A percentile compares a stretch with the other conserved stretches of the same genome.
phyloP scores from a whole-genome alignment of 1,140 invertebrate species.

The Drosophila aff. region DNA sequence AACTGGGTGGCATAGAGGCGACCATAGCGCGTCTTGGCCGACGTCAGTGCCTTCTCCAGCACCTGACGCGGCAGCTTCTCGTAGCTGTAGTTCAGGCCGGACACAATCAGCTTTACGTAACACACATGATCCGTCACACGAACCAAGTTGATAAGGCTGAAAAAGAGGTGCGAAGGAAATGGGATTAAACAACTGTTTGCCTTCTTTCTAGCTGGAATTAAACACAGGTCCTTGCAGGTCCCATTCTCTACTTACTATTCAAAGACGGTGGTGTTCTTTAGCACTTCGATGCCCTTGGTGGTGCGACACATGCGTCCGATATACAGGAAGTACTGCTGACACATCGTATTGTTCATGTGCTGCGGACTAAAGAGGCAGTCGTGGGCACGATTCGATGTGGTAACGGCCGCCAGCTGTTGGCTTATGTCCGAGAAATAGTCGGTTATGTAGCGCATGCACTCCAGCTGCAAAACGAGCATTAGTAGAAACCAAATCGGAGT shows the following conservation, averaged over 20 bases:
- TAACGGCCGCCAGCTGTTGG: conserved; percentile 90
- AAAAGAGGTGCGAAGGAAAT: not conserved
- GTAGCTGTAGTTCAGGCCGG: conserved; percentile 93
- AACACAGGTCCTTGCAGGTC: too few relatives aligned
- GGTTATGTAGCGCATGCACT: conserved; percentile 88
- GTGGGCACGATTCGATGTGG: conserved; percentile 90
- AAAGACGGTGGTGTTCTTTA: conserved; percentile 92
- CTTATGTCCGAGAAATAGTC: conserved; percentile 94
- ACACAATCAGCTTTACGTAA: conserved; percentile 96
- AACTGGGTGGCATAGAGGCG: conserved; percentile 96
- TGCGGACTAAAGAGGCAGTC: conserved; percentile 95
- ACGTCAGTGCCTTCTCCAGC: conserved; percentile 88
- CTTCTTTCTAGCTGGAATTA: too few relatives aligned
- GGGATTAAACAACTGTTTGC: not conserved
- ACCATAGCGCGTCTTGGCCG: conserved; percentile 88
- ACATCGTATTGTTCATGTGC: conserved; percentile 94
- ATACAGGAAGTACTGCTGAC: conserved; percentile 97
- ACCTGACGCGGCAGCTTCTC: conserved; percentile 91
- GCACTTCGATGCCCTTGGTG: conserved; percentile 89
- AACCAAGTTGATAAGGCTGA: conserved; percentile 91
- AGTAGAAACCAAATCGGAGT: conserved; percentile 60
- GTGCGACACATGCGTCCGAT: conserved; percentile 93
- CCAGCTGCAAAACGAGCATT: conserved; percentile 73
- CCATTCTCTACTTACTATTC: conserved; percentile 87
- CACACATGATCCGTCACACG: conserved; percentile 94